Conservation (phyloP, 2,888 invertebrate genomes). For the Maniola hyperantus region DNA sequence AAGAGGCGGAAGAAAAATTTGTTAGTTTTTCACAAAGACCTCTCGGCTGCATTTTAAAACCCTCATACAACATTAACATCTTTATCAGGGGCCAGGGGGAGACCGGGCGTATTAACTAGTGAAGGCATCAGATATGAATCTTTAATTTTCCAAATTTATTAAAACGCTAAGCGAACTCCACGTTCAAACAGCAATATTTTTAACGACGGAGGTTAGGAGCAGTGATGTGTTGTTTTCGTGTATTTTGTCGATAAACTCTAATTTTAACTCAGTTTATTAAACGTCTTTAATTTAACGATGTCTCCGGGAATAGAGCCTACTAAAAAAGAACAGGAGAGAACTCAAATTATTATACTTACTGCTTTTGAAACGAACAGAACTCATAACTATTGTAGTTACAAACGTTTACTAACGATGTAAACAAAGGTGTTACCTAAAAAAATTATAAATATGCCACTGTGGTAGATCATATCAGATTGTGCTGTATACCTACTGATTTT, state of each 20-base stretch:
- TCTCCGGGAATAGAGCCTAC: too few relatives aligned
- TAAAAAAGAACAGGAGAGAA: too few relatives aligned
- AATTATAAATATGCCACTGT: too few relatives aligned
- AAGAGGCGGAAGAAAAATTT: slow-evolving; percentile 24
- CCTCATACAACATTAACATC: slow-evolving; percentile 44
- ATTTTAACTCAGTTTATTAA: not conserved
- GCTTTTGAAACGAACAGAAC: too few relatives aligned
- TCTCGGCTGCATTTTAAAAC: slow-evolving; percentile 36
- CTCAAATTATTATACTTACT: too few relatives aligned
- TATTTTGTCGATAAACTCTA: slow-evolving; percentile 32
- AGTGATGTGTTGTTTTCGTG: slow-evolving; percentile 50
- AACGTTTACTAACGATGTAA: too few relatives aligned
- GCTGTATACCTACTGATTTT: too few relatives aligned
- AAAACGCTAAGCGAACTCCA: slow-evolving; percentile 79
- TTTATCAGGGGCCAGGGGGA: slow-evolving; percentile 50
- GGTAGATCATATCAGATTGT: too few relatives aligned
- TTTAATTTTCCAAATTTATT: slow-evolving; percentile 82
- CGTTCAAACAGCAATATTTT: slow-evolving; percentile 82
- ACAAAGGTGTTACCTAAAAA: too few relatives aligned
- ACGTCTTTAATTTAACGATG: too few relatives aligned
- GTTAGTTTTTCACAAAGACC: slow-evolving; percentile 38
- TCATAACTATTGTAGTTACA: too few relatives aligned
- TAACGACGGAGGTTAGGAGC: slow-evolving; percentile 72
- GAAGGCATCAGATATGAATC: slow-evolving; percentile 78
- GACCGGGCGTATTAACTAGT: slow-evolving; percentile 63